These are phyloP conservation scores for Bovichtus variegatus DNA, from an alignment of 2,797 vertebrate genomes.

Conservation along the genomic window DNA sequence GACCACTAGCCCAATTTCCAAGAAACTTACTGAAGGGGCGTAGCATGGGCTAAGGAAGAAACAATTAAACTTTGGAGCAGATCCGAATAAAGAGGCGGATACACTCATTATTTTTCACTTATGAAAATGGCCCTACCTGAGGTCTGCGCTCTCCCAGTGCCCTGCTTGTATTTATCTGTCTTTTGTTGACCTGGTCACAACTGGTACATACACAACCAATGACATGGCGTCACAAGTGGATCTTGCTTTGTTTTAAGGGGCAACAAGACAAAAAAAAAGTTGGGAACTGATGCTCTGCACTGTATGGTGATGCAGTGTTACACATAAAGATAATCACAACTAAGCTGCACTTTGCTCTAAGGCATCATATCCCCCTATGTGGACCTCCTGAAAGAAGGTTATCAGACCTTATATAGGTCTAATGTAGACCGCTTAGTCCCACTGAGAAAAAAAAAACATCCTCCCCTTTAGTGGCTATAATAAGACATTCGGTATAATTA, in stretches of 20 bases:
- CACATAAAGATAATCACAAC: constrained; percentile 8
- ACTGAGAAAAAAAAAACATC: constrained; percentile 3
- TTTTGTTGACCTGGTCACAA: constrained; percentile 1
- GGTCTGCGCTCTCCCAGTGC: too few species aligned
- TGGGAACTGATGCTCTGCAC: background rate
- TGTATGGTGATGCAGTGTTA: background rate
- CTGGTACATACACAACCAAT: background rate
- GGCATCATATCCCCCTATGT: constrained; percentile 6
- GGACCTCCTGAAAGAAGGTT: constrained; percentile 38
- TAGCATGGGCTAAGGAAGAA: too few species aligned
- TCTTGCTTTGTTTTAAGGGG: background rate
- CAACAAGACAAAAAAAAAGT: background rate
- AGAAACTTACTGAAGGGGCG: too few species aligned
- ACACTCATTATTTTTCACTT: too few species aligned
- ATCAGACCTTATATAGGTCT: constrained; percentile 30
- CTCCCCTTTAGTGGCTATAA: constrained; percentile 24
- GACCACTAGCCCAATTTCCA: too few species aligned
- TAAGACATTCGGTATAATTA: constrained; percentile 11
- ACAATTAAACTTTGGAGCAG: too few species aligned
- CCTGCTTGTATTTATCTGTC: too few species aligned
- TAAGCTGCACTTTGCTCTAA: constrained; percentile 7
- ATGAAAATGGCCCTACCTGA: too few species aligned
- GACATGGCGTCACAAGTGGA: background rate
- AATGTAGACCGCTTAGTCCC: background rate
- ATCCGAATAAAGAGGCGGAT: too few species aligned